Evolutionary conservation across 2,797 vertebrate species (phyloP), one percentile per base, ranked within the genome.

Genomic region (Cyclura pinguis): DNA sequence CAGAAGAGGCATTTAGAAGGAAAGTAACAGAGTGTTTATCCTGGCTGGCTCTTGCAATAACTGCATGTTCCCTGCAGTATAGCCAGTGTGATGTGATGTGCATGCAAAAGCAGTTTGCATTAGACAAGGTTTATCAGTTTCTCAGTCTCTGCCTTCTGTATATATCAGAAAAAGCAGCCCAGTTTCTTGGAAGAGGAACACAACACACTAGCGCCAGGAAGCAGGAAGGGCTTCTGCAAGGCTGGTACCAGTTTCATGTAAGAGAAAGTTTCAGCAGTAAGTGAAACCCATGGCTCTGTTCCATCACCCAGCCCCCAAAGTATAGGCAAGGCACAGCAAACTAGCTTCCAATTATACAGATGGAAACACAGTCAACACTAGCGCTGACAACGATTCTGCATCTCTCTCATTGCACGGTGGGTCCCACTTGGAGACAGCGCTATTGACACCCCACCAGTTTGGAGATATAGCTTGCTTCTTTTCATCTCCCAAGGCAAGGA

Each of bases 11-110:
- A 90, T 95, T 97, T 94, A 92, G 91, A 96, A 94, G 93, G 92
- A 96, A 93, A 96, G 91, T 95, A 95, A 92, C n/a, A 22, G 86
- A 95, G 84, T 96, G 94, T 96, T 97, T 96, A 96, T 96, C 92
- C 92, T 96, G 93, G 91, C 94, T 97, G 67, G 22, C 95, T 92
- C 94, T 92, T 96, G 93, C 95, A 94, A 96, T 97, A 96, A 96
- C 96, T 95, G 95, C 95, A 96, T 96, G 94, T 91, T 97, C 94
- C 95, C 96, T 96, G 94, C 94, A 96, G 95, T 95, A 95, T 77
- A 96, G 95, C 93, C 93, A 88, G 93, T 91, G 94, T 86, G 91
- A 97, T 96, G 93, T 96, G 95, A 95, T 93, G 93, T 95, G 96
- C 95, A 97, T 97, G 95, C 93, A 89, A 96, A 97, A 97, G 94